These are phyloP conservation scores for Rhopalosiphum maidis DNA, from an alignment of 1,140 invertebrate genomes.

Conservation along the genomic window DNA sequence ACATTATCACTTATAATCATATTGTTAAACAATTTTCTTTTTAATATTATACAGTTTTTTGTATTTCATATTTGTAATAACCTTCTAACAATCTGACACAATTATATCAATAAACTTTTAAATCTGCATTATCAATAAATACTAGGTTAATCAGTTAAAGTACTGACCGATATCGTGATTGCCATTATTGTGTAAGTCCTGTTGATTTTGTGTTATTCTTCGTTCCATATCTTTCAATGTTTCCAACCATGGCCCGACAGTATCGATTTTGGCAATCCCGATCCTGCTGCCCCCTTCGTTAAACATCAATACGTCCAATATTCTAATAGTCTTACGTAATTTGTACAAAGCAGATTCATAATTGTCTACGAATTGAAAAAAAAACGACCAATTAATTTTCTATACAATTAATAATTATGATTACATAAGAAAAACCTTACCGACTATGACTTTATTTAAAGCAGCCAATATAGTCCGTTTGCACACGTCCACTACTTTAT, in stretches of 20 bases:
- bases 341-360: background rate
- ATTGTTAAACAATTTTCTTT: too few relatives aligned
- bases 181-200: background rate
- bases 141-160: background rate
- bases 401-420: background rate
- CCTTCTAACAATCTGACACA: background rate
- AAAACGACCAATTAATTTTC: background rate
- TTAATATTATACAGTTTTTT: background rate
- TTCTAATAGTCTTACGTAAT: background rate
- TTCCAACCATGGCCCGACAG: background rate
- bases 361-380: background rate
- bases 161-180: background rate
- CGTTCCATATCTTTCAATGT: slow-evolving; percentile 14
- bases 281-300: background rate
- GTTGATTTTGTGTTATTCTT: background rate
- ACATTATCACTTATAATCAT: too few relatives aligned
- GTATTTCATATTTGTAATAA: background rate
- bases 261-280: background rate
- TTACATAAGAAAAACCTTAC: background rate
- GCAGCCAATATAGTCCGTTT: background rate
- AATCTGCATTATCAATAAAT: too few relatives aligned
- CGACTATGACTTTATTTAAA: background rate
- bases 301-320: slow-evolving; percentile 15
- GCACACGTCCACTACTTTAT: background rate
- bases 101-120: background rate